Evolutionary conservation across 2,888 invertebrate species (phyloP), one percentile per base, ranked within the genome.

Genomic region (Masnerella sp.): DNA sequence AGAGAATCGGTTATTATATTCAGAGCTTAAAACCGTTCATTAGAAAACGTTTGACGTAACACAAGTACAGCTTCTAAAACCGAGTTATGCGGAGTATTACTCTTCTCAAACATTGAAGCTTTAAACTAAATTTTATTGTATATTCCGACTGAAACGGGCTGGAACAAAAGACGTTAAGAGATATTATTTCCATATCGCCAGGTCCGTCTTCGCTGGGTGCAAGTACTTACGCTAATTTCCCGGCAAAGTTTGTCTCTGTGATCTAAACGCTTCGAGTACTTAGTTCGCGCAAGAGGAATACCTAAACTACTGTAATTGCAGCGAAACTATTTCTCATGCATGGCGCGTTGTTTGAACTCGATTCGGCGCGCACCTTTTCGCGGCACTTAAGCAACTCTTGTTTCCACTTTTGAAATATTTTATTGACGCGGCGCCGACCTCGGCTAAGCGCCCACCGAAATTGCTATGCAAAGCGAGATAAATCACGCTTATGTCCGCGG

Each of bases 401-500:
- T 36, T 47, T 47, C 9, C 36, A 32, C 20, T 42, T 32, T 18
- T 15, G 20, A 40, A 54, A 25, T 54, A 54, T 40, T 45, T 40
- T 40, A 54, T 58, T 22, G 36, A 45, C 36, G 38, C 52, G 45
- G 78, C 75, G 75, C 74, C 72, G 76, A 77, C 77, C 74, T 75
- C 72, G 79, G 58, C 47, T 56, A 43, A 62, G 54, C 58, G 75
- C 69, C 74, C 52, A 61, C 54, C 75, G 77, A 80, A 81, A 82
- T 81, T 81, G 81, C 78, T 80, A 81, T 79, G 80, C 80, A 81
- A 82, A 84, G 80, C 76, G 78, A 77, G 78, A 83, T 84, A 82
- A 84, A 84, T 84, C 83, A 83, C 80, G 80, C 80, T 81, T 79
- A 80, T 78, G 83, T 82, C 77, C 77, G 77, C 78, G 77, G 78